phyloP scores from a whole-genome alignment of 1,140 invertebrate species.

The Drosophila nigromelanica region DNA sequence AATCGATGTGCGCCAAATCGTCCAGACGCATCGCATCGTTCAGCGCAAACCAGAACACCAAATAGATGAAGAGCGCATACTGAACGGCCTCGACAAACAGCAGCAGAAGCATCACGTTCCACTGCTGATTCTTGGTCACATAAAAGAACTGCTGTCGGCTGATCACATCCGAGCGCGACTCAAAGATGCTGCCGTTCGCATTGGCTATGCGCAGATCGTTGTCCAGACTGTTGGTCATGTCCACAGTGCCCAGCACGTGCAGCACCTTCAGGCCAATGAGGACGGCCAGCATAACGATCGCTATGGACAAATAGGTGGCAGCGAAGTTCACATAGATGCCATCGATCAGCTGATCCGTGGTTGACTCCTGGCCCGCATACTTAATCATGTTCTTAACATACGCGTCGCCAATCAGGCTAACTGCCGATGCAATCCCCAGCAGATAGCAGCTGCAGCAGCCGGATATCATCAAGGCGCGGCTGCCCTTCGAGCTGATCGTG shows the following conservation, averaged over 20 bases:
- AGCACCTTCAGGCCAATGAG: conserved; percentile 73
- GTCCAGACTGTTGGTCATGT: conserved; percentile 71
- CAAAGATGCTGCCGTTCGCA: conserved; percentile 74
- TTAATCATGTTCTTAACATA: conserved; percentile 60
- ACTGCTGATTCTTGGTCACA: conserved; percentile 77
- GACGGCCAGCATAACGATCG: conserved; percentile 56
- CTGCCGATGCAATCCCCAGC: conserved; percentile 68
- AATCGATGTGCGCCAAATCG: conserved; percentile 51
- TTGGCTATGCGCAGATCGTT: conserved; percentile 77
- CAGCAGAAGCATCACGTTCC: conserved; percentile 69
- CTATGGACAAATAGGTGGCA: conserved; percentile 66
- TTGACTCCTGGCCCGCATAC: conserved; percentile 40
- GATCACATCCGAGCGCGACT: conserved; percentile 65
- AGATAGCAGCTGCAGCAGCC: conserved; percentile 71
- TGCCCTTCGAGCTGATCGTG: conserved; percentile 60
- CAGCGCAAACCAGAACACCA: conserved; percentile 74
- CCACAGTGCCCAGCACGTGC: conserved; percentile 66
- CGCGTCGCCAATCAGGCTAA: conserved; percentile 62
- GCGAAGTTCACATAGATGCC: conserved; percentile 78
- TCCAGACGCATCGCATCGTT: conserved; percentile 63
- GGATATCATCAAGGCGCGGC: conserved; percentile 64
- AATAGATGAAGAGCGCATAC: conserved; percentile 73
- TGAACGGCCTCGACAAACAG: conserved; percentile 76
- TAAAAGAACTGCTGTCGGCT: conserved; percentile 79
- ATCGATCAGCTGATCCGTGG: conserved; percentile 57